These are phyloP conservation scores for Antitype chi DNA, from an alignment of 2,888 invertebrate genomes.

Conservation along the genomic window DNA sequence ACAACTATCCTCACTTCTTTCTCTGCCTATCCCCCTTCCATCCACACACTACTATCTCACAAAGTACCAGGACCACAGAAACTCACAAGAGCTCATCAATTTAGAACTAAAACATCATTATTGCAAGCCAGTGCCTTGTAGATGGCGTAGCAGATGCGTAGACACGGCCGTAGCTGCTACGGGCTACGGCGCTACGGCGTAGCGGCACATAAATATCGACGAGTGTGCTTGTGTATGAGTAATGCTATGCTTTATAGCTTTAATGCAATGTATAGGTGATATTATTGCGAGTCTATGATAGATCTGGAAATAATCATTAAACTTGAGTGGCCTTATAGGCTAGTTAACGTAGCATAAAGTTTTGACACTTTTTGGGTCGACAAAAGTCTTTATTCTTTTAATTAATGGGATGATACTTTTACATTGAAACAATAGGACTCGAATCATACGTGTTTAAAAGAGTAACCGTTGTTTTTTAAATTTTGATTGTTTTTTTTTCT, in stretches of 20 bases:
- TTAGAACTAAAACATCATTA: conserved; percentile 42
- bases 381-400: too few species aligned
- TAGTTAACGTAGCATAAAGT: too few species aligned
- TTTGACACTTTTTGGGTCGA: too few species aligned
- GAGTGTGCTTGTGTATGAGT: conserved; percentile 23
- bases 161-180: conserved; percentile 61
- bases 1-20: neutral
- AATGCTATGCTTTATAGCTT: conserved; percentile 15
- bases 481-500: too few species aligned
- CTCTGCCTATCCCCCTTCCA: neutral
- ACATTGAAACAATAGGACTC: too few species aligned
- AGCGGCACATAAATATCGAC: conserved; percentile 52
- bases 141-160: conserved; percentile 68
- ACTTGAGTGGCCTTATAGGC: neutral
- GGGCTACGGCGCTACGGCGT: conserved; percentile 61
- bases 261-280: neutral
- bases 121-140: conserved; percentile 59
- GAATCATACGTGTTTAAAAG: too few species aligned
- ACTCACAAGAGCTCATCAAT: conserved; percentile 47
- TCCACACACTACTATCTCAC: neutral
- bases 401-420: too few species aligned
- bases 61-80: conserved; percentile 44
- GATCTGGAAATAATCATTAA: neutral
- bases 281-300: neutral
- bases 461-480: too few species aligned